Evolutionary conservation across 1,140 invertebrate genomes (phyloP), one percentile per base, ranked within the genome.

Genomic region (Papilio polytes): DNA sequence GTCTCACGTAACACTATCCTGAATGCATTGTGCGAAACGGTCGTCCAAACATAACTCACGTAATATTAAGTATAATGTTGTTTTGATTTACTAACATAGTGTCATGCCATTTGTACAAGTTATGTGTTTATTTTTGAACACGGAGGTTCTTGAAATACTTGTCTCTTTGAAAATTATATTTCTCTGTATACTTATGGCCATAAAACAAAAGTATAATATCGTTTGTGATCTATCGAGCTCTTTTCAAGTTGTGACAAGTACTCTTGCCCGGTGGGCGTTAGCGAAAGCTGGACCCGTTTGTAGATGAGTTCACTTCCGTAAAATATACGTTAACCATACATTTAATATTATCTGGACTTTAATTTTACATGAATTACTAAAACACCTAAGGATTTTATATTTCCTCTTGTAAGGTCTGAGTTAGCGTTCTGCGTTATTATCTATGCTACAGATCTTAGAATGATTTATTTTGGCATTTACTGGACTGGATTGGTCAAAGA

Each of bases 11-110:
- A 70, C 26, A 70, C 26, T 70, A 70, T 36, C 63, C 12, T 70
- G 63, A 31, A 70, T 36, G 63, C 26, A 70, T 70, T 70, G 63
- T 70, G 26, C 26, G 63, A 70, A 70, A 36, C 63, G 26, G 36
- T 70, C 63, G 26, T 70, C 63, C 26, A 70, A 70, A 70, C 63
- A 70, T 70, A 63, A 63, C 59, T 63, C 59, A 63, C 63, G 26
- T 70, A 70, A 70, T 31, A 70, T 31, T 15, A 36, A 31, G 1
- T 31, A 70, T 70, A 70, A 59, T 66, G 22, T 66, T 26, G 31
- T 26, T 3, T 22, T 10, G 22, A 7, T 63, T 22, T 66, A 66
- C 22, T 26, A 20, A 12, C n/a, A 22, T 59, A 22, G 59, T 66
- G 59, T 66, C 59, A 66, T 8, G 63, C 13, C 63, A 70, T 70